phyloP scores from a whole-genome alignment of 2,113 vertebrate species.

The Pseudorhombus dupliciocellatus region DNA sequence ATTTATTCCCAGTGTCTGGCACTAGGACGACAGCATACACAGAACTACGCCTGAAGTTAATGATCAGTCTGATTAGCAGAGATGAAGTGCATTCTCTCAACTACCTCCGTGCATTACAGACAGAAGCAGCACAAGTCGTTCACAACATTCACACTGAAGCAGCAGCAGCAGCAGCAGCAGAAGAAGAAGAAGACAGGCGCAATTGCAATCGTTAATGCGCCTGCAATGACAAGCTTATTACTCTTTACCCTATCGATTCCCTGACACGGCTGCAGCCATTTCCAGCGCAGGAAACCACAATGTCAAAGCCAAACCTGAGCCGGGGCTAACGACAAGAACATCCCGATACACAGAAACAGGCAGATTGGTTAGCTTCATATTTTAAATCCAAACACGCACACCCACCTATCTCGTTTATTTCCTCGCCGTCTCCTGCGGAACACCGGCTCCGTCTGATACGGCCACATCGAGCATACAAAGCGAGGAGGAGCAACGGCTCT shows the following conservation, averaged over 20 bases:
- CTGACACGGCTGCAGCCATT: conserved; percentile 41
- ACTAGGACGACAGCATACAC: not conserved
- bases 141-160: not conserved
- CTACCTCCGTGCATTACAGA: not conserved
- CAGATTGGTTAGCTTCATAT: not conserved
- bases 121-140: not conserved
- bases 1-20: not conserved
- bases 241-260: conserved; percentile 24
- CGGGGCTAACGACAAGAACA: conserved; percentile 19
- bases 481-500: conserved; percentile 68
- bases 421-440: not conserved
- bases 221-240: conserved; percentile 2
- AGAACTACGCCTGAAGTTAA: not conserved
- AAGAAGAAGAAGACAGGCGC: not conserved
- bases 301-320: conserved; percentile 26
- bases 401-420: not conserved
- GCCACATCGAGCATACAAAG: conserved; percentile 57
- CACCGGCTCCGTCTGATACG: conserved; percentile 28
- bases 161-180: conserved; percentile 11
- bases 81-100: not conserved
- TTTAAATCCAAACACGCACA: not conserved
- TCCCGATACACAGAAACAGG: not conserved
- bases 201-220: not conserved
- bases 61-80: not conserved
- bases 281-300: conserved; percentile 29